Conservation (phyloP, 2,113 vertebrate genomes). For the Platichthys stellatus region DNA sequence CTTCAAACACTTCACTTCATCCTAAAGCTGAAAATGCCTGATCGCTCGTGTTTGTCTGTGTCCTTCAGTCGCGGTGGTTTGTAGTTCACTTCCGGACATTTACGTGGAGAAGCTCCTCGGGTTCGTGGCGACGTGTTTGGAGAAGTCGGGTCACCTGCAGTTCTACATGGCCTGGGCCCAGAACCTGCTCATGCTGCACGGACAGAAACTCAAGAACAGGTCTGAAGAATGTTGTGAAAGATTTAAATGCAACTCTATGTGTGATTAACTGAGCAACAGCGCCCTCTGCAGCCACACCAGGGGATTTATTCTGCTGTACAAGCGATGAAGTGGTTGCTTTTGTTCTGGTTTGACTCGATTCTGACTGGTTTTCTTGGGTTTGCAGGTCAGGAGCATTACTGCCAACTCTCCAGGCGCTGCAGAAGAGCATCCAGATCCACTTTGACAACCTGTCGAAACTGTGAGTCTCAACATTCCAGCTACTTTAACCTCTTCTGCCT, state of each 20-base stretch:
- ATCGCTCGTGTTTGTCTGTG: background rate
- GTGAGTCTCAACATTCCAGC: constrained; percentile 79
- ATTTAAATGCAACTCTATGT: background rate
- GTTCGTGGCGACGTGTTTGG: constrained; percentile 88
- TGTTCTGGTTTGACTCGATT: background rate
- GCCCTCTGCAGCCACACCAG: no score
- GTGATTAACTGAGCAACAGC: no score
- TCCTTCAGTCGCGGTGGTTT: constrained; percentile 86
- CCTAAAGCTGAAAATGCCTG: background rate
- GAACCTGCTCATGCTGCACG: constrained; percentile 89
- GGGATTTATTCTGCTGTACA: no score
- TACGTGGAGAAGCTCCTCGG: constrained; percentile 92
- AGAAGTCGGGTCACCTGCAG: constrained; percentile 90
- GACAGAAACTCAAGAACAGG: constrained; percentile 93
- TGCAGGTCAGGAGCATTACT: constrained; percentile 87
- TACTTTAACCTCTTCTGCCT: background rate
- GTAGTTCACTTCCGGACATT: constrained; percentile 88
- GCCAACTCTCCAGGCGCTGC: constrained; percentile 89
- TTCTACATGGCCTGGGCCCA: constrained; percentile 95
- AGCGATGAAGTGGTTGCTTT: no score
- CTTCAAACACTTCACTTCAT: background rate
- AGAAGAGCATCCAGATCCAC: constrained; percentile 92
- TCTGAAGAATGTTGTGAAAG: constrained; percentile 42
- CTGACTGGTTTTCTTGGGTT: background rate
- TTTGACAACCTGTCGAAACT: constrained; percentile 91